Percentiles rank a stretch among this genome's conserved stretches.
Evolutionary conservation across 1,140 invertebrate species (phyloP).

Genomic region (Polypedilum vanderplanki): DNA sequence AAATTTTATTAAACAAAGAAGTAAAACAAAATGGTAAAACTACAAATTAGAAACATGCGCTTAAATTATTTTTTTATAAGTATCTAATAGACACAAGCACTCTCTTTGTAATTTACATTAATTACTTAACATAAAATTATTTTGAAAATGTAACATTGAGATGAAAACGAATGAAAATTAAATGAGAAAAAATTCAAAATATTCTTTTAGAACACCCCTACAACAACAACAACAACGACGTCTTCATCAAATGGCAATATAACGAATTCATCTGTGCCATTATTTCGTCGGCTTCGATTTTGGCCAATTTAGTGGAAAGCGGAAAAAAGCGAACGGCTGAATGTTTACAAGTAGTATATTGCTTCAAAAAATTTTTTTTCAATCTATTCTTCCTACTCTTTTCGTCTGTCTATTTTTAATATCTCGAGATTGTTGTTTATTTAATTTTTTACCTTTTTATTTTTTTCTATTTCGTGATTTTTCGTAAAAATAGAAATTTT

Average conservation of each 20-base stretch:
- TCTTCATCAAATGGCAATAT: neutral
- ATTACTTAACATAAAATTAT: too few relatives aligned
- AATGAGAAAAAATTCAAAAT: neutral
- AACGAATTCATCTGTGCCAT: neutral
- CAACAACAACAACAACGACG: neutral
- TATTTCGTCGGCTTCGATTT: slow-evolving; percentile 6
- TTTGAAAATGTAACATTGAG: too few relatives aligned
- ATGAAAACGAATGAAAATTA: too few relatives aligned
- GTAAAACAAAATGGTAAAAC: too few relatives aligned
- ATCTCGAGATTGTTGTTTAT: neutral
- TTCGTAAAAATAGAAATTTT: neutral
- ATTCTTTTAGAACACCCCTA: neutral
- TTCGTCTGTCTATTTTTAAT: neutral
- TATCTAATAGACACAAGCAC: too few relatives aligned
- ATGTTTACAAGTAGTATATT: slow-evolving; percentile 15
- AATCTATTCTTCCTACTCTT: neutral
- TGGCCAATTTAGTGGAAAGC: slow-evolving; percentile 23
- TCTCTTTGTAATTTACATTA: too few relatives aligned
- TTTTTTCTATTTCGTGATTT: neutral
- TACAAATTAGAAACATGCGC: too few relatives aligned
- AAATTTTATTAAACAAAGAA: too few relatives aligned
- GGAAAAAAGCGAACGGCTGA: slow-evolving; percentile 23
- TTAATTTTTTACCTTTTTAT: neutral
- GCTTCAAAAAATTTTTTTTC: neutral
- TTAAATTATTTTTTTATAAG: too few relatives aligned